Percentiles rank a stretch among this genome's conserved stretches.
phyloP scores from a whole-genome alignment of 2,113 vertebrate genomes.

The Cottus gobio region DNA sequence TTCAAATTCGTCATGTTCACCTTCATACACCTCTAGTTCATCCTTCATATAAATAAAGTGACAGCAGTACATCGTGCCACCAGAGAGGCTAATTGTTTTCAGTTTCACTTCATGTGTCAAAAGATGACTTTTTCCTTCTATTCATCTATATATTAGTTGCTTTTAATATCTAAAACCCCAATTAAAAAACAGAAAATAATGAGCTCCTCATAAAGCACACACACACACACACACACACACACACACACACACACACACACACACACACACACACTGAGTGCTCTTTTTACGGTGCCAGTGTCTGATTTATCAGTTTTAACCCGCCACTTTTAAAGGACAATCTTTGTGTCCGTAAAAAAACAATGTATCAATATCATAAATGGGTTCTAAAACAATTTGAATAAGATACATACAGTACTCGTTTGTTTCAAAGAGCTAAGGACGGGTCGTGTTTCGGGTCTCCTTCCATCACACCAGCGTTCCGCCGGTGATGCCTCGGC shows the following conservation, averaged over 20 bases:
- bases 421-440: neutral
- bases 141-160: neutral
- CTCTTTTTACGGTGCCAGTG: too few relatives aligned
- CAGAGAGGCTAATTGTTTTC: neutral
- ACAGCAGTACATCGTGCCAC: too few relatives aligned
- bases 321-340: too few relatives aligned
- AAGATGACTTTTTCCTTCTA: neutral
- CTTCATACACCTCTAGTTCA: neutral
- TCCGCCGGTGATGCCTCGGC: neutral
- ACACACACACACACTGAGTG: neutral
- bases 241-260: neutral
- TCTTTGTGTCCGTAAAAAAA: neutral
- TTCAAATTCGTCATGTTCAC: neutral
- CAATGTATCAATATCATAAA: neutral
- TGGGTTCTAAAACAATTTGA: neutral
- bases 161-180: neutral
- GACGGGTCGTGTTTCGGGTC: neutral
- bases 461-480: neutral
- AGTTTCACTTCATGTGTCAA: neutral
- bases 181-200: too few relatives aligned
- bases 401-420: neutral
- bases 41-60: neutral
- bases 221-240: too few relatives aligned
- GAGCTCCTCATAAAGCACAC: neutral
- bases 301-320: neutral